Base-by-base conservation (phyloP, 2,797 vertebrate genomes). In the Xenentodon cancila region DNA sequence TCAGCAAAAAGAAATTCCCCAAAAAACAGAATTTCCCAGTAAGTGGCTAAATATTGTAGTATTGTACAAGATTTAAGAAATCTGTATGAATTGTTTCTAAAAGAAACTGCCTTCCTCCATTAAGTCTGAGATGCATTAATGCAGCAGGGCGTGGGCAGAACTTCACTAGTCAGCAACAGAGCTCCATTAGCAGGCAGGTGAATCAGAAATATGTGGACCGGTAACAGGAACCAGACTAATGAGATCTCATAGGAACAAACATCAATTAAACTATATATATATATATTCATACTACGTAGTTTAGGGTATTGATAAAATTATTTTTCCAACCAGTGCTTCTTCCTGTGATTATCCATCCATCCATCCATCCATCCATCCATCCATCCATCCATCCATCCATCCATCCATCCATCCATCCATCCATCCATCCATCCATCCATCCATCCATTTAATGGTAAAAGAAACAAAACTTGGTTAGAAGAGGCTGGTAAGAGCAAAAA, bases 101-200 rank as follows among this genome's bases (percentile, higher is more conserved):
- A 53, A 76, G 48, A 75, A 64, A 56, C 48, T 71, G 64, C 59
- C 51, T 72, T 40, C 53, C 17, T 48, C 69, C 73, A 77, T 83
- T 77, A 84, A 71, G 61, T 57, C 49, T 55, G 12, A 54, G 59
- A 68, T 77, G 64, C 75, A 80, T 83, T 82, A 59, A 42, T 30
- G 12, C 43, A 66, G 59, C 53, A 59, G 53, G 49, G 54, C 45
- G 4, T 44, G 16, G 54, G 50, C 62, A 61, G 34, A 68, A 72
- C 47, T 53, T 51, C 32, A 20, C 55, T n/a, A 16, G 72, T 79
- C 80, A 83, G 73, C 73, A 78, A 55, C 46, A 60, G 6, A 42
- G 61, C 68, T 75, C 81, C 72, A 87, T 88, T 84, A 86, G 55
- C 22, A 71, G 62, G 16, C 16, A 34, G 25, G 45, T 37, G 55